A percentile compares a stretch with the other conserved stretches of the same genome.
These are phyloP conservation scores for Tineola bisselliella DNA, from an alignment of 2,888 invertebrate genomes.

Conservation along the genomic window DNA sequence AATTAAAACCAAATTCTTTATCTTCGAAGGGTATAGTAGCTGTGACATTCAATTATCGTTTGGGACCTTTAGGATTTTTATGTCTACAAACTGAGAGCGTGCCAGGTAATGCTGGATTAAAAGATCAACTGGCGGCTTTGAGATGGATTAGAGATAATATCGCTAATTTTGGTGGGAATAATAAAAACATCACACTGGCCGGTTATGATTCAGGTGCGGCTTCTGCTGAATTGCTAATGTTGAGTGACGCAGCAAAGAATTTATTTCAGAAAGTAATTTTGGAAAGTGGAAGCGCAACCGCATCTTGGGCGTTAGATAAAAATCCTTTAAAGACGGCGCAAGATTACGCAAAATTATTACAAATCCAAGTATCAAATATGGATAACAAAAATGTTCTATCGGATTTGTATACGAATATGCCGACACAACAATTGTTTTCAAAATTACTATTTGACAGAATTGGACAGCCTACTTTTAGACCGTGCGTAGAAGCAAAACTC, in stretches of 20 bases:
- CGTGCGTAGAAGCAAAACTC: neutral
- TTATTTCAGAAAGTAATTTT: slow-evolving; percentile 7
- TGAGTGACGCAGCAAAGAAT: neutral
- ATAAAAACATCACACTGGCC: slow-evolving; percentile 2
- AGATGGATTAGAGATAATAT: slow-evolving; percentile 14
- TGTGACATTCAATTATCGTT: slow-evolving; percentile 14
- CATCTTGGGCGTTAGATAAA: neutral
- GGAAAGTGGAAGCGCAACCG: slow-evolving; percentile 1
- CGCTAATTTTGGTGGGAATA: slow-evolving; percentile 9
- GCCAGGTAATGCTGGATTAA: slow-evolving; percentile 14
- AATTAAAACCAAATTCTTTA: neutral
- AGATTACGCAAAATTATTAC: neutral
- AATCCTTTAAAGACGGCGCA: neutral
- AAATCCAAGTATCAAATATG: neutral
- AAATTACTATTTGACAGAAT: neutral
- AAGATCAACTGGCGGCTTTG: slow-evolving; percentile 11
- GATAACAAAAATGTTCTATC: neutral
- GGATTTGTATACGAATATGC: neutral
- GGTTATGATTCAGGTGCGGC: slow-evolving; percentile 13
- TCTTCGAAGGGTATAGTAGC: neutral
- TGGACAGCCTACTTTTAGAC: neutral
- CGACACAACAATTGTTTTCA: neutral
- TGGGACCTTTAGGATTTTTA: slow-evolving; percentile 13
- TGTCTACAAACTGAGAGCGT: slow-evolving; percentile 9
- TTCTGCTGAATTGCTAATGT: slow-evolving; percentile 1